Percentiles rank a stretch among this genome's conserved stretches.
Evolutionary conservation across 2,888 invertebrate species (phyloP).

Genomic region (Melinopterus prodromus): DNA sequence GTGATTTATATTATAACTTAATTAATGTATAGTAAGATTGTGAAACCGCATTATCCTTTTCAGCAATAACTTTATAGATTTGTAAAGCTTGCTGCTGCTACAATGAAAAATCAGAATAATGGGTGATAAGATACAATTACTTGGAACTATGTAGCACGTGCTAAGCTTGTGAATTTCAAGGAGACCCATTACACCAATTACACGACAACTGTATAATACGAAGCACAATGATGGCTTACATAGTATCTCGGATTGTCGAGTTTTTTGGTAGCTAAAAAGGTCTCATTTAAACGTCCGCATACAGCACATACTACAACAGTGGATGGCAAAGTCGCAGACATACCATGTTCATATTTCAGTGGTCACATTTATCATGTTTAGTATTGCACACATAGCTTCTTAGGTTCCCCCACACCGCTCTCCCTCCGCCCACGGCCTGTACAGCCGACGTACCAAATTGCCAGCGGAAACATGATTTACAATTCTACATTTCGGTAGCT

Average conservation of each 20-base stretch:
- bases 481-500: slow-evolving; percentile 20
- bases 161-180: background rate
- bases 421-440: background rate
- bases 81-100: too few species aligned
- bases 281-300: background rate
- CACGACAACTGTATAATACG: background rate
- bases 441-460: slow-evolving; percentile 25
- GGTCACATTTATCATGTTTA: slow-evolving; percentile 34
- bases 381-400: slow-evolving; percentile 30
- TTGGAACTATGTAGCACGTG: too few species aligned
- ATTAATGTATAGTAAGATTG: too few species aligned
- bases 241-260: background rate
- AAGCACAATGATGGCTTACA: background rate
- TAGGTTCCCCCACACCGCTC: background rate
- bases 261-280: background rate
- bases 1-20: too few species aligned
- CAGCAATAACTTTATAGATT: too few species aligned
- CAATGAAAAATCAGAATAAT: too few species aligned
- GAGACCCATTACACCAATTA: background rate
- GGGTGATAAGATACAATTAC: too few species aligned
- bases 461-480: slow-evolving; percentile 29
- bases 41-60: too few species aligned
- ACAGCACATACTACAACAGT: background rate
- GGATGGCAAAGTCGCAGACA: slow-evolving; percentile 11
- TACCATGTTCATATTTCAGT: slow-evolving; percentile 29